Evolutionary conservation across 1,140 invertebrate species (phyloP).

Genomic region (Hypothenemus hampei): DNA sequence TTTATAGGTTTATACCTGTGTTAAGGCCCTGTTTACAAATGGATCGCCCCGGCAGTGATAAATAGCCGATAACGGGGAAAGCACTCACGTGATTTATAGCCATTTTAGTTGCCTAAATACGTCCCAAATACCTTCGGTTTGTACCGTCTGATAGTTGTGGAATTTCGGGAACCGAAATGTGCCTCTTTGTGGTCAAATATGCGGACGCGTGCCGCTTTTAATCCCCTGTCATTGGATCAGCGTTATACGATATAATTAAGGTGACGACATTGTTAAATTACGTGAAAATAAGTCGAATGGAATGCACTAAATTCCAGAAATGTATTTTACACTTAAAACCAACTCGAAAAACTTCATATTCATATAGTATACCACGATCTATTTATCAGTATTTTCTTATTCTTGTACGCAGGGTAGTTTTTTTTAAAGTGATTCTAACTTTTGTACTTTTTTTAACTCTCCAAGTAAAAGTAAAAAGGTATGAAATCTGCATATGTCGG

Average conservation of each 20-base stretch:
- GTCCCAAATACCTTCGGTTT: constrained; percentile 20
- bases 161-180: constrained; percentile 14
- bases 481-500: too few species aligned
- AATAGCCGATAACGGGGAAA: constrained; percentile 28
- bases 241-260: not conserved
- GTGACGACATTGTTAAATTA: not conserved
- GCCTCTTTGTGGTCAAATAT: constrained; percentile 5
- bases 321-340: too few species aligned
- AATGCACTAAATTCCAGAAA: too few species aligned
- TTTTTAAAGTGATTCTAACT: too few species aligned
- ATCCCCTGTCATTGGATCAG: not conserved
- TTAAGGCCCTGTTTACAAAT: constrained; percentile 30
- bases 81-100: constrained; percentile 23
- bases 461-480: too few species aligned
- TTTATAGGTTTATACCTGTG: constrained; percentile 24
- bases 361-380: too few species aligned
- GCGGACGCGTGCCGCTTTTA: constrained; percentile 14
- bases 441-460: too few species aligned
- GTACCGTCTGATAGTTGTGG: constrained; percentile 16
- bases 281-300: too few species aligned
- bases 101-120: constrained; percentile 21
- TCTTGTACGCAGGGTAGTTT: too few species aligned
- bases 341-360: too few species aligned
- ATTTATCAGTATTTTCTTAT: too few species aligned
- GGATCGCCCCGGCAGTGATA: constrained; percentile 20